phyloP scores from a whole-genome alignment of 2,797 vertebrate genomes.

The Danio albolineatus region DNA sequence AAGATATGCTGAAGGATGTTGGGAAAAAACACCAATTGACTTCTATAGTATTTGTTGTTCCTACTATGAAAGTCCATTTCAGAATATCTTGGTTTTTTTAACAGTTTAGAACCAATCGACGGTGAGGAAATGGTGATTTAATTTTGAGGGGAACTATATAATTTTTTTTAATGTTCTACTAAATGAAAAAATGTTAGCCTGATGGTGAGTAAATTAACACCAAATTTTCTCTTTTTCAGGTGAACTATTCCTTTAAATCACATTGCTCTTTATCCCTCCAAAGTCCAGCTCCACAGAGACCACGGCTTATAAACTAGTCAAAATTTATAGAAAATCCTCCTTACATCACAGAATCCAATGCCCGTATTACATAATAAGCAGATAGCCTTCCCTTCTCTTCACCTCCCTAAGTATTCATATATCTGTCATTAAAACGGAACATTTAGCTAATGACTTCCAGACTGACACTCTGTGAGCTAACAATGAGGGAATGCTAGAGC shows the following conservation, averaged over 20 bases:
- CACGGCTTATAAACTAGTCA: not conserved
- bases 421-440: constrained; percentile 48
- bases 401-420: constrained; percentile 54
- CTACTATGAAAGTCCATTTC: no score
- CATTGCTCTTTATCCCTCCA: not conserved
- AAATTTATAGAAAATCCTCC: constrained; percentile 25
- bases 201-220: no score
- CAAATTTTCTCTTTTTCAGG: no score
- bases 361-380: constrained; percentile 53
- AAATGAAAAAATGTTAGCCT: no score
- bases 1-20: no score
- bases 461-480: constrained; percentile 48
- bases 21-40: no score
- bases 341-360: constrained; percentile 33
- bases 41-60: no score
- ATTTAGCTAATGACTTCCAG: constrained; percentile 59
- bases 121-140: no score
- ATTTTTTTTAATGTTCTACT: no score
- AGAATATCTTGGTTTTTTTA: no score
- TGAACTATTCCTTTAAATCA: not conserved
- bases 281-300: constrained; percentile 11
- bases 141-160: no score
- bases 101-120: no score
- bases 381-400: constrained; percentile 45
- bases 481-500: constrained; percentile 25